Evolutionary conservation across 2,888 invertebrate species (phyloP).

Genomic region (Nemurella pictetii): DNA sequence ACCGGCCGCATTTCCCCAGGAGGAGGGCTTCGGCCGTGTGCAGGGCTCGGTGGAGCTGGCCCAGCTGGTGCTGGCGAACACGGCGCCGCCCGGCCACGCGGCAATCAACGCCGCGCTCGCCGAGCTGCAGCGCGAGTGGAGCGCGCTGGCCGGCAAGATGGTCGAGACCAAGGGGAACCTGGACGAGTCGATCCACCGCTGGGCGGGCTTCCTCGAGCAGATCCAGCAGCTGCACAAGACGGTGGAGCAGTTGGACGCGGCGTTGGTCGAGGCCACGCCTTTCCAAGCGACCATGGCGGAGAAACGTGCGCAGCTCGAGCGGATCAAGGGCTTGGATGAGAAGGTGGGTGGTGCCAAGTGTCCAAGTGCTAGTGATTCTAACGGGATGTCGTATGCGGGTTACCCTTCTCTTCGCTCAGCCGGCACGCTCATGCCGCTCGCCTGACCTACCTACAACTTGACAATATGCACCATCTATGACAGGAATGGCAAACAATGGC

Average conservation of each 20-base stretch:
- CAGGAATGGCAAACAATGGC: no score
- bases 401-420: no score
- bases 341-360: no score
- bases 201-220: slow-evolving; percentile 88
- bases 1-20: no score
- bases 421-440: no score
- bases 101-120: slow-evolving; percentile 81
- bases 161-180: slow-evolving; percentile 85
- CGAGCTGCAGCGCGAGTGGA: slow-evolving; percentile 88
- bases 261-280: slow-evolving; percentile 71
- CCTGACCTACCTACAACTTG: no score
- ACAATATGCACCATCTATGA: no score
- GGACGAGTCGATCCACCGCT: slow-evolving; percentile 87
- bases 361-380: no score
- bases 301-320: slow-evolving; percentile 82
- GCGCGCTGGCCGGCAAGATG: slow-evolving; percentile 81
- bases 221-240: slow-evolving; percentile 83
- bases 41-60: slow-evolving; percentile 88
- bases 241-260: slow-evolving; percentile 75
- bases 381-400: no score
- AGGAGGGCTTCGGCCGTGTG: slow-evolving; percentile 87
- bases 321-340: slow-evolving; percentile 83
- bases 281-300: slow-evolving; percentile 82
- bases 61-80: slow-evolving; percentile 87
- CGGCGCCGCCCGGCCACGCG: slow-evolving; percentile 85